Evolutionary conservation across 2,797 vertebrate species (phyloP).

Genomic region (Oreochromis mossambicus): DNA sequence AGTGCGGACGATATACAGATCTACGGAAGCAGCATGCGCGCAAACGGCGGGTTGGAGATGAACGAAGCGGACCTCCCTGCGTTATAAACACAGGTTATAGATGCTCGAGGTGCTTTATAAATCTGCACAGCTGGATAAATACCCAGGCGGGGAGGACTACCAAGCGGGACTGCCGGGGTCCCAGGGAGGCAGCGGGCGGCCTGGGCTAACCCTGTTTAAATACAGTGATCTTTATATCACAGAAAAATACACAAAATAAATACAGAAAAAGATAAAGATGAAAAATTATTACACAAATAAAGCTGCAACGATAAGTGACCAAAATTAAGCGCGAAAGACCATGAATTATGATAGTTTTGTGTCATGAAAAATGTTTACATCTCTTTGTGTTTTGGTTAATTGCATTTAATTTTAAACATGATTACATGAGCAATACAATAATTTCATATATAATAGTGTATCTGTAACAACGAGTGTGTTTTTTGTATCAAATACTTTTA

Average conservation of each 20-base stretch:
- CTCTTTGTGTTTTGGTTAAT: not conserved
- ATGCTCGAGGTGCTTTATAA: not conserved
- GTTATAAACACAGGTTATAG: not conserved
- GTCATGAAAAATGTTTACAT: not conserved
- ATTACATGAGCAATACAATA: not conserved
- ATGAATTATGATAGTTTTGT: not conserved
- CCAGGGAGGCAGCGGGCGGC: not conserved
- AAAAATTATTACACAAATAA: not conserved
- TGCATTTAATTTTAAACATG: not conserved
- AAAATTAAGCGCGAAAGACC: not conserved
- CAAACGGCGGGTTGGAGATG: not conserved
- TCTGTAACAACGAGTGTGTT: not conserved
- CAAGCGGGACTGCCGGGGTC: not conserved
- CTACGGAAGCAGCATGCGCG: not conserved
- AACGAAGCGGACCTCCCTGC: not conserved
- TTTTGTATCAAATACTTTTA: not conserved
- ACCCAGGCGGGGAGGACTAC: not conserved
- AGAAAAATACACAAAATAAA: not conserved
- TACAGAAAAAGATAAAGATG: not conserved
- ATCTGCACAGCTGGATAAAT: not conserved
- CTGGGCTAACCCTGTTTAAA: not conserved
- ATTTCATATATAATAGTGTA: not conserved
- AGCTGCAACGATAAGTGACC: not conserved
- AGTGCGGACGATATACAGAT: not conserved
- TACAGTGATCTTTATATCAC: not conserved